phyloP scores from a whole-genome alignment of 2,113 vertebrate genomes.

The Coregonus clupeaformis region DNA sequence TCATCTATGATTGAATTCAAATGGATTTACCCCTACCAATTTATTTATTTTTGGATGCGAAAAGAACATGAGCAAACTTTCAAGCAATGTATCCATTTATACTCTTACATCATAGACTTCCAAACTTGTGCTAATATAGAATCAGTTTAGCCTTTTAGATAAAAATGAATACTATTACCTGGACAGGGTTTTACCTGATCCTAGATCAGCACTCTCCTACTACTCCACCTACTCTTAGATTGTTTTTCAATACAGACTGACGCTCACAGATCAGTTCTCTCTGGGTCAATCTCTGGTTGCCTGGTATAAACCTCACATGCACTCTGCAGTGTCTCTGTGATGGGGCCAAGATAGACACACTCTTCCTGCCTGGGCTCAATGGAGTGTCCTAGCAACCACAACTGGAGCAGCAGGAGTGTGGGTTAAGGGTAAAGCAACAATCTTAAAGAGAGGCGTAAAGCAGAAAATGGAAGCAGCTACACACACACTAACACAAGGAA shows the following conservation, averaged over 20 bases:
- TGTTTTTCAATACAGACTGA: neutral
- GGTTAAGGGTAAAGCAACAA: constrained; percentile 27
- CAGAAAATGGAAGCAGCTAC: neutral
- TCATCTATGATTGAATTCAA: no score
- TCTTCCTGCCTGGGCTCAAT: constrained; percentile 16
- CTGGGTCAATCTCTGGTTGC: neutral
- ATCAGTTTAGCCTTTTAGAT: neutral
- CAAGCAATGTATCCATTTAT: no score
- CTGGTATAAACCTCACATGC: neutral
- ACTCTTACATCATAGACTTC: no score
- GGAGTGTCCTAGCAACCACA: constrained; percentile 33
- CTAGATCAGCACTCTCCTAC: neutral
- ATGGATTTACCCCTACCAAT: no score
- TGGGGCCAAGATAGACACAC: constrained; percentile 13
- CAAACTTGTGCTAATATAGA: no score
- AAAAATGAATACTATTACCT: neutral
- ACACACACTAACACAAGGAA: neutral
- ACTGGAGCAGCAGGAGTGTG: constrained; percentile 14
- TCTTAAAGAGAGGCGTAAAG: neutral
- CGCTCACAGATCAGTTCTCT: neutral
- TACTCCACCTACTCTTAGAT: no score
- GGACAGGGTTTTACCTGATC: neutral
- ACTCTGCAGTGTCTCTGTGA: neutral
- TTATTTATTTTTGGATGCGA: no score
- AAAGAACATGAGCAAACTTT: no score